These are phyloP conservation scores for Tenodera sinensis DNA, from an alignment of 2,888 invertebrate genomes.

Conservation along the genomic window DNA sequence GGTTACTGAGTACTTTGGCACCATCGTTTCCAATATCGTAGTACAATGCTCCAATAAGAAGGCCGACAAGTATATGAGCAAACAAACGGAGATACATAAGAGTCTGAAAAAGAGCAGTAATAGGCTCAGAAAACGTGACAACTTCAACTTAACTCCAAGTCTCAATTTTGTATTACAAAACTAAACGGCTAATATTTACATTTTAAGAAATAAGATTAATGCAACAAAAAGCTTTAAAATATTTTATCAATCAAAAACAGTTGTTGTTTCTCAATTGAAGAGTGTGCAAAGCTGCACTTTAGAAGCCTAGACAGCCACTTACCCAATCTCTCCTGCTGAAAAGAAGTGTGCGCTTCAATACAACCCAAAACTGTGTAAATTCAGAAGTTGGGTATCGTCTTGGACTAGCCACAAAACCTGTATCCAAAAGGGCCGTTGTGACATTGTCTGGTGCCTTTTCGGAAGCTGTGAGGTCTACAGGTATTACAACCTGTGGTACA, in stretches of 20 bases:
- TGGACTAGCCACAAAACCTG: conserved; percentile 56
- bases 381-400: conserved; percentile 78
- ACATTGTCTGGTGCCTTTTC: conserved; percentile 69
- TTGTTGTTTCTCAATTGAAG: too few relatives aligned
- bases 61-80: conserved; percentile 90
- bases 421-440: conserved; percentile 64
- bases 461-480: conserved; percentile 48
- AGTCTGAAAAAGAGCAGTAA: conserved; percentile 60
- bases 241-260: neutral
- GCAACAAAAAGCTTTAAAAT: neutral
- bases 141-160: neutral
- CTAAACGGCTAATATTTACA: neutral
- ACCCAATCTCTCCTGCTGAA: conserved; percentile 90
- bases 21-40: conserved; percentile 96
- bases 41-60: conserved; percentile 91
- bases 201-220: too few relatives aligned
- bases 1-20: conserved; percentile 91
- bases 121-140: neutral
- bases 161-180: neutral
- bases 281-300: neutral
- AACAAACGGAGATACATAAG: conserved; percentile 91
- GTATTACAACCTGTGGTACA: conserved; percentile 46
- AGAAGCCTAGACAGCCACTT: conserved; percentile 37
- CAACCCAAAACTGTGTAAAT: conserved; percentile 79
- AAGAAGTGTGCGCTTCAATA: conserved; percentile 76